Evolutionary conservation across 2,113 vertebrate species (phyloP).

Genomic region (Furnarius figulus): DNA sequence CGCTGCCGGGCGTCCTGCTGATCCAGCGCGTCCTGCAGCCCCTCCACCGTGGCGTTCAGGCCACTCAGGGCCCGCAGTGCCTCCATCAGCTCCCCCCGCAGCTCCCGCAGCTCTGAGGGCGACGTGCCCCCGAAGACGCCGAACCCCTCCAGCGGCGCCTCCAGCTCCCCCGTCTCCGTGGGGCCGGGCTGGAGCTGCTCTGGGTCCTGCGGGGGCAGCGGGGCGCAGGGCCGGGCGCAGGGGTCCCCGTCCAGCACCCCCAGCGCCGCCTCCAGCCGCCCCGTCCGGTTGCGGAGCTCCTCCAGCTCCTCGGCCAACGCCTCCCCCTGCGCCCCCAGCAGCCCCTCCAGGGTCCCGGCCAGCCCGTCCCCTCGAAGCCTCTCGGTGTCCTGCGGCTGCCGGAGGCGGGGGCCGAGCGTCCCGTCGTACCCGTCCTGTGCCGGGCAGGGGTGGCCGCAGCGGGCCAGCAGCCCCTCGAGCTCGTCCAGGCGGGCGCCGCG

Average conservation of each 20-base stretch:
- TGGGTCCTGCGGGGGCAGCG: conserved; percentile 79
- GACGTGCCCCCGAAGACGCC: conserved; percentile 74
- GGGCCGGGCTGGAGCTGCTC: conserved; percentile 71
- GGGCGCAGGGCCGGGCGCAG: conserved; percentile 82
- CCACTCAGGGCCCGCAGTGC: conserved; percentile 80
- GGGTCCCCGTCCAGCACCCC: conserved; percentile 27
- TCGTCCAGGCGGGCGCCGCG: background rate
- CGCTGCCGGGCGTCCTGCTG: conserved; percentile 78
- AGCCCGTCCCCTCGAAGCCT: background rate
- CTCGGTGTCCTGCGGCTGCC: background rate
- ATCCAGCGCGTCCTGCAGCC: conserved; percentile 80
- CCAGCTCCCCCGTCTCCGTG: background rate
- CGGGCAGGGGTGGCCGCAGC: background rate
- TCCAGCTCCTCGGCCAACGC: conserved; percentile 74
- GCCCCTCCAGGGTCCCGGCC: background rate
- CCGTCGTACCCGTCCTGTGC: background rate
- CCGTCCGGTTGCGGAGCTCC: conserved; percentile 75
- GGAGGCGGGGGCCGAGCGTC: background rate
- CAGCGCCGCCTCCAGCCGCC: conserved; percentile 71
- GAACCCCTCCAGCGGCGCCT: conserved; percentile 81
- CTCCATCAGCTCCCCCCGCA: conserved; percentile 81
- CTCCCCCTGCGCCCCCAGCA: conserved; percentile 66
- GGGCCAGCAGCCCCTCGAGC: conserved; percentile 63
- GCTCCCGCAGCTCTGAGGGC: conserved; percentile 77
- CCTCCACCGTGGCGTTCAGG: conserved; percentile 83